phyloP scores from a whole-genome alignment of 1,140 invertebrate species.

The Lordiphosa clarofinis region DNA sequence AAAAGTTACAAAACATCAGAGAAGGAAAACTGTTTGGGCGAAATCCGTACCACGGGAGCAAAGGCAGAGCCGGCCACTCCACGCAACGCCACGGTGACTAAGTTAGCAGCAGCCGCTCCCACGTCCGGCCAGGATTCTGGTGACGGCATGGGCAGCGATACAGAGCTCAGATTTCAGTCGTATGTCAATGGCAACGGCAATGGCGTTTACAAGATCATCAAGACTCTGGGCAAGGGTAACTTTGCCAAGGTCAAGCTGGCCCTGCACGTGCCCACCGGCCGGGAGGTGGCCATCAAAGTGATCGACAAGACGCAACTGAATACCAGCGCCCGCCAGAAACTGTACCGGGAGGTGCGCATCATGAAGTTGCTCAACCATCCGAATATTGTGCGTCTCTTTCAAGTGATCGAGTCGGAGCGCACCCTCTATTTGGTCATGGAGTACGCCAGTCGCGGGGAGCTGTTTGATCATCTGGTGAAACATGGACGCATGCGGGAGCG shows the following conservation, averaged over 20 bases:
- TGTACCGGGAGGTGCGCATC: constrained; percentile 94
- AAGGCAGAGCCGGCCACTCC: constrained; percentile 24
- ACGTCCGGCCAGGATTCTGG: constrained; percentile 24
- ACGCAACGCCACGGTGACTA: background rate
- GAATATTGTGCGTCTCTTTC: constrained; percentile 99
- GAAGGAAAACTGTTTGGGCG: constrained; percentile 39
- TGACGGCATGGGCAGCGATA: constrained; percentile 27
- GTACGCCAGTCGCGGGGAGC: constrained; percentile 99
- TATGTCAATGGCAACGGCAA: constrained; percentile 60
- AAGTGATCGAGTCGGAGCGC: constrained; percentile 99
- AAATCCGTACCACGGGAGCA: constrained; percentile 8
- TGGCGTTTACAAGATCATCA: constrained; percentile 97
- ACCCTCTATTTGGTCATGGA: constrained; percentile 99
- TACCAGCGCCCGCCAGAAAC: constrained; percentile 96
- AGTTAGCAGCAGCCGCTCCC: background rate
- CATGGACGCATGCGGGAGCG: constrained; percentile 99
- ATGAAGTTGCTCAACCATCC: constrained; percentile 99
- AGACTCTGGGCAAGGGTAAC: constrained; percentile 99
- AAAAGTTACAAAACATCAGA: constrained; percentile 43
- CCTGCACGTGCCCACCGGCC: constrained; percentile 98
- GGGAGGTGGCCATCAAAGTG: constrained; percentile 99
- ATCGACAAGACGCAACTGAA: constrained; percentile 99
- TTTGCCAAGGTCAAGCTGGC: constrained; percentile 99
- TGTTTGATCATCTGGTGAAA: constrained; percentile 99
- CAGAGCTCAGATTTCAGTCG: constrained; percentile 53